Base-by-base conservation (phyloP, 1,140 invertebrate species). In the Amphibalanus amphitrite region DNA sequence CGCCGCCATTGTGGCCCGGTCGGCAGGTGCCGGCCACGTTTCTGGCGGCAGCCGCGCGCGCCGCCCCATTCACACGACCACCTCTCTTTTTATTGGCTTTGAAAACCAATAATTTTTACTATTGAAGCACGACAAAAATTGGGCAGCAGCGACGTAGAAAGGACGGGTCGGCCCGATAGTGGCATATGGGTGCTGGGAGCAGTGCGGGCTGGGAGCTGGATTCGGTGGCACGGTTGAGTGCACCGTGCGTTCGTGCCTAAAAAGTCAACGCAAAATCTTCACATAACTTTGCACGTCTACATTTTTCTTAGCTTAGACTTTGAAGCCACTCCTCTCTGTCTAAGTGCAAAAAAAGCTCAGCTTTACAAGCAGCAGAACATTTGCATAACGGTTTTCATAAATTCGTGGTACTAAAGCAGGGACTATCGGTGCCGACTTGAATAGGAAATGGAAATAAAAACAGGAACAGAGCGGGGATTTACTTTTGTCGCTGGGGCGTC, bases 71-170 rank as follows among this genome's bases (percentile, higher is more conserved):
- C 47, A 59, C 47, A 23, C 47, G 23, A 20, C 47, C 47, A 59
- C 47, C 47, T 59, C 47, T 59, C 47, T 59, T 59, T 59, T 59
- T 59, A 59, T 59, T 59, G 47, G 47, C 47, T 59, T 59, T 59
- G 47, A 59, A 59, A 59, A 59, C 47, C 47, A 59, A 59, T 59
- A 59, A 59, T 59, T 59, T 59, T 59, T 59, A 59, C 47, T 59
- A 59, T 59, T 59, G 47, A 59, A 59, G 10, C 47, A 13, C 47
- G 47, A 59, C 47, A 59, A 59, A 59, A 59, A 59, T 59, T 59
- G 47, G 47, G 47, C 47, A 59, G 47, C 47, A 59, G 47, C 47
- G 13, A 23, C 47, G 20, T 23, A 59, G 6, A 59, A 59, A 23
- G 47, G 47, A 59, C 47, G 47, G 47, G 10, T 59, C 47, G 47